Evolutionary conservation across 2,888 invertebrate genomes (phyloP).

Genomic region (Belgica antarctica): DNA sequence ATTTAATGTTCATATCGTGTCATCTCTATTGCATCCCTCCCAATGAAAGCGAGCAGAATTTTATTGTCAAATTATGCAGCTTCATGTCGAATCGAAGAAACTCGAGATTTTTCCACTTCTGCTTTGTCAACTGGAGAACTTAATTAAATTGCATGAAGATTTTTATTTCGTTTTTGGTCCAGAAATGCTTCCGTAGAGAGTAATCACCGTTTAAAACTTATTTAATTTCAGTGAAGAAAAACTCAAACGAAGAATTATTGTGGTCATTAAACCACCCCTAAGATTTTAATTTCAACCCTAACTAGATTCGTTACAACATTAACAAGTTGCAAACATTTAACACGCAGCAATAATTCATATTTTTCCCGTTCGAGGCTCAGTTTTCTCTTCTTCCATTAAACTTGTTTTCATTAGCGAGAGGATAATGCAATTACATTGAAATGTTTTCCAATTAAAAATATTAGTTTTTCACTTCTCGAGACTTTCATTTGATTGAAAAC

Average conservation of each 20-base stretch:
- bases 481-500: conserved; percentile 21
- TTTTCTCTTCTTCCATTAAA: conserved; percentile 19
- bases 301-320: conserved; percentile 5
- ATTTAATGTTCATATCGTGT: conserved; percentile 14
- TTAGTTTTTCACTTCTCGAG: conserved; percentile 2
- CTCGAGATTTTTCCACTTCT: conserved; percentile 2
- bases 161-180: conserved; percentile 6
- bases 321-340: conserved; percentile 37
- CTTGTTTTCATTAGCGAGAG: conserved; percentile 27
- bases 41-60: conserved; percentile 14
- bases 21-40: neutral
- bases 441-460: conserved; percentile 29
- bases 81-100: conserved; percentile 30
- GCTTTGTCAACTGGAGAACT: conserved; percentile 7
- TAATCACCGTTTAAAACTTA: conserved; percentile 29
- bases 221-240: conserved; percentile 40
- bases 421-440: conserved; percentile 9
- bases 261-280: conserved; percentile 40
- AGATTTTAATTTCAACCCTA: conserved; percentile 8
- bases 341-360: conserved; percentile 37
- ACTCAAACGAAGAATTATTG: conserved; percentile 43
- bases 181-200: conserved; percentile 9
- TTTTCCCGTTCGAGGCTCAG: neutral
- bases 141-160: conserved; percentile 36
- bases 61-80: conserved; percentile 40